These are phyloP conservation scores for Drosophila takahashii DNA, from an alignment of 1,140 invertebrate species.

Conservation along the genomic window DNA sequence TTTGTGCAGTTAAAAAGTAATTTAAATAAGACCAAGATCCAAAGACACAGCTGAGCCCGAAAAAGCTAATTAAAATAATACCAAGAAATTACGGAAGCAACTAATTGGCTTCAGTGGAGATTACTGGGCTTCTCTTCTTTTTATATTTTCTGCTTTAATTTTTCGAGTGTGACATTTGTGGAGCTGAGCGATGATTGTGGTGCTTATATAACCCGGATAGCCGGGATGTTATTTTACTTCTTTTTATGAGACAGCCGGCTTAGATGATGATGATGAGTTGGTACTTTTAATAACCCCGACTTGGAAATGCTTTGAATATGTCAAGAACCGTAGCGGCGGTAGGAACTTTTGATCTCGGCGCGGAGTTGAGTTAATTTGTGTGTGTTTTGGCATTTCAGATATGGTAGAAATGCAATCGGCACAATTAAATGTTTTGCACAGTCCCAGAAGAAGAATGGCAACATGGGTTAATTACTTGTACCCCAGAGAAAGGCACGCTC, in stretches of 20 bases:
- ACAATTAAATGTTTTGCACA: conserved; percentile 81
- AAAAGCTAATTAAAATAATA: conserved; percentile 80
- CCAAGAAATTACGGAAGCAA: conserved; percentile 80
- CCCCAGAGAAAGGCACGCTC: conserved; percentile 71
- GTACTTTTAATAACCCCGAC: conserved; percentile 61
- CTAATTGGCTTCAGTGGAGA: conserved; percentile 62
- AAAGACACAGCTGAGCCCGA: conserved; percentile 19
- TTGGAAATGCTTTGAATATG: conserved; percentile 72
- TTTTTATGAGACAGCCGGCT: conserved; percentile 13
- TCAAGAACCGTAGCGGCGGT: conserved; percentile 67
- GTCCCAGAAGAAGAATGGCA: conserved; percentile 47
- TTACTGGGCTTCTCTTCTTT: conserved; percentile 20
- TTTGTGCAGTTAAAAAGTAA: conserved; percentile 60
- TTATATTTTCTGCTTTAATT: conserved; percentile 36
- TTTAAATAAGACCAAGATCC: conserved; percentile 45
- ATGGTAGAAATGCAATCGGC: conserved; percentile 76
- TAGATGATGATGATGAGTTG: conserved; percentile 49
- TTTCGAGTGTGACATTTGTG: conserved; percentile 71
- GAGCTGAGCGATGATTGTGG: conserved; percentile 19
- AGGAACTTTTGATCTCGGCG: conserved; percentile 61
- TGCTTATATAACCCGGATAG: conserved; percentile 57
- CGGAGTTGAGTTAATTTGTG: conserved; percentile 47
- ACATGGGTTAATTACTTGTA: conserved; percentile 77
- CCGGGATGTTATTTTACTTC: conserved; percentile 5
- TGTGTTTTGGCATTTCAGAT: conserved; percentile 69